These are phyloP conservation scores for Scophthalmus maximus DNA, from an alignment of 2,113 vertebrate genomes.

Conservation along the genomic window DNA sequence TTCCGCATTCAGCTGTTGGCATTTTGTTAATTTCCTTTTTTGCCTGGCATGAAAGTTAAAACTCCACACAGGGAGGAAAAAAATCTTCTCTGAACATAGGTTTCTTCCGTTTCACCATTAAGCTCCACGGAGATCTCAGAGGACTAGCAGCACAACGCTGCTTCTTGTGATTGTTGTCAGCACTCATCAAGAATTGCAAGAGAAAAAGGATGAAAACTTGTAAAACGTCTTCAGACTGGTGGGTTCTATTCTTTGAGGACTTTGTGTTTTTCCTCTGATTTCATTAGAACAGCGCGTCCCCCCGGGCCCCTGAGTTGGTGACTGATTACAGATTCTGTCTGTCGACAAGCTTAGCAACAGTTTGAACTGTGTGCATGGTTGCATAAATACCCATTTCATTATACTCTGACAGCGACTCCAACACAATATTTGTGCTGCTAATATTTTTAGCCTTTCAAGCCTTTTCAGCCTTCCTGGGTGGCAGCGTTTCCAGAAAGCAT, in stretches of 20 bases:
- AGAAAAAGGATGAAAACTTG: slow-evolving; percentile 32
- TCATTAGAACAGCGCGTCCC: slow-evolving; percentile 61
- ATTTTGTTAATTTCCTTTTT: slow-evolving; percentile 62
- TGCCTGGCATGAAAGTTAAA: slow-evolving; percentile 46
- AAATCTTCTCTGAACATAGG: slow-evolving; percentile 34
- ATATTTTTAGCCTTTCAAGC: too few species aligned
- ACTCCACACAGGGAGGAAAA: slow-evolving; percentile 21
- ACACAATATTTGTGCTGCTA: slow-evolving; percentile 58
- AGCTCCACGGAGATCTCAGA: slow-evolving; percentile 51
- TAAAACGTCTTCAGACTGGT: slow-evolving; percentile 46
- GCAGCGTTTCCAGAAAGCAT: slow-evolving; percentile 49
- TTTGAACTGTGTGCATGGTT: slow-evolving; percentile 68
- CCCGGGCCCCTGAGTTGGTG: slow-evolving; percentile 54
- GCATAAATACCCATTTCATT: slow-evolving; percentile 80
- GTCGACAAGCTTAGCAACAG: slow-evolving; percentile 70
- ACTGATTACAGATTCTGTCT: slow-evolving; percentile 79
- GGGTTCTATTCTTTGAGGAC: slow-evolving; percentile 51
- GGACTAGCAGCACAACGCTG: slow-evolving; percentile 34
- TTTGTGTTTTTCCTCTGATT: slow-evolving; percentile 64
- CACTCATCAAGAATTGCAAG: slow-evolving; percentile 39
- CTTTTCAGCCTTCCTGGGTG: slow-evolving; percentile 41
- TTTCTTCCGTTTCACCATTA: slow-evolving; percentile 54
- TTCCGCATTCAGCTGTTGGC: slow-evolving; percentile 48
- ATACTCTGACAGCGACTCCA: slow-evolving; percentile 59
- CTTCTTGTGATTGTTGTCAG: slow-evolving; percentile 58